Conservation (phyloP, 1,140 invertebrate species). For the Tenebrio molitor region DNA sequence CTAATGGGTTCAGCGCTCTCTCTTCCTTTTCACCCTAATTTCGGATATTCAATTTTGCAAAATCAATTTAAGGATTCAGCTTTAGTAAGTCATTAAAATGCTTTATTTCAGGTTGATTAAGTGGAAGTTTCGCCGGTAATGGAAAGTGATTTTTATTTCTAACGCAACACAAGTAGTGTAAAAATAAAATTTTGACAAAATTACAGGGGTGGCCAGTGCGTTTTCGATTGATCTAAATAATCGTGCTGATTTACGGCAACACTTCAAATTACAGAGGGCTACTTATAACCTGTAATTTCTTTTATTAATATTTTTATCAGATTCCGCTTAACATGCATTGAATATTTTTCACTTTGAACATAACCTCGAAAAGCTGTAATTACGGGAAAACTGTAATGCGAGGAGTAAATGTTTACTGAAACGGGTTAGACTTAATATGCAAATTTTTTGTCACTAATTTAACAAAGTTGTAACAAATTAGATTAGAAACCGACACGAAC, state of each 20-base stretch:
- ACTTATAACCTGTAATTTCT: not conserved
- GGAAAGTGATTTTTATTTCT: too few relatives aligned
- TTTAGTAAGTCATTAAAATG: not conserved
- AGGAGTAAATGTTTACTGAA: too few relatives aligned
- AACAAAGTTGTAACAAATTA: slow-evolving; percentile 2
- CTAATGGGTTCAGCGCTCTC: slow-evolving; percentile 4
- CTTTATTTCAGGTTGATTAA: not conserved
- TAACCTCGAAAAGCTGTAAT: not conserved
- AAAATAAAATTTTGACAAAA: not conserved
- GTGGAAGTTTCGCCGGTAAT: too few relatives aligned
- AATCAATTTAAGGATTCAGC: not conserved
- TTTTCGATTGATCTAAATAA: not conserved
- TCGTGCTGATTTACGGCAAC: not conserved
- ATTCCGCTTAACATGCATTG: slow-evolving; percentile 17
- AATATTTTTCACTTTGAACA: slow-evolving; percentile 23
- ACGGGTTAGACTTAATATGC: not conserved
- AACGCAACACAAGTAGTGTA: too few relatives aligned
- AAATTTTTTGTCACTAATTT: slow-evolving; percentile 10
- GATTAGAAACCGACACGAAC: slow-evolving; percentile 33
- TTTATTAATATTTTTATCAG: slow-evolving; percentile 29
- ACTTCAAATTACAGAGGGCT: slow-evolving; percentile 15
- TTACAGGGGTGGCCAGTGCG: not conserved
- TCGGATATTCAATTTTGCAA: not conserved
- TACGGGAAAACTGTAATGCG: too few relatives aligned
- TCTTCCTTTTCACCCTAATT: not conserved